Evolutionary conservation across 35 echinoderm and acorn worm genomes (phyloP), one percentile per base, ranked within the genome.

Genomic region (Amphiura filiformis): DNA sequence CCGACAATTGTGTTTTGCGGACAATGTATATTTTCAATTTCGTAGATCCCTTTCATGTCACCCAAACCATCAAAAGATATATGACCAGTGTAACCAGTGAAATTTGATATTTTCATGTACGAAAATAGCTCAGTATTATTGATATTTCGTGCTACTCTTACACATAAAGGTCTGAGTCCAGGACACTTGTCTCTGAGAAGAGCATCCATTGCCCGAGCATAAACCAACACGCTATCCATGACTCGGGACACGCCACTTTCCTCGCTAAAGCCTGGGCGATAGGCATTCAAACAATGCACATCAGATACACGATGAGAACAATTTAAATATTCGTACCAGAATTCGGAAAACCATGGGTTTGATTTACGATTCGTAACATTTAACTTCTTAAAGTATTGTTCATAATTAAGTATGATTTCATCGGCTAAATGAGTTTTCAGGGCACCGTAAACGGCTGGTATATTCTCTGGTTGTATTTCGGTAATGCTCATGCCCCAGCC

Each of bases 401-500:
- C 92, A 81, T 86, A 93, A 17, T 65, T 37, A 32, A 31, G 13
- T 0, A 86, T 81, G 1, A 37, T 76, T 23, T 79, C 87, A 5
- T 86, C 57, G 32, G 77, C 77, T 1, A 93, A 49, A 70, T 93
- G 81, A 0, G 82, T 93, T 40, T 93, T 93, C 32, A 93, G 41
- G 13, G 87, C 40, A 20, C 92, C 92, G 0, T 56, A 23, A 22
- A 87, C 92, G 13, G 65, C 83, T 20, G 17, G 33, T 0, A 81
- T 39, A 39, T 89, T 89, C 0, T 32, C 32, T 15, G 32, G 32
- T 11, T 90, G 56, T 26, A 93, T 93, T 76, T 93, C 92, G 0
- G 81, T 76, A 2, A 93, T 90, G 44, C 85, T 93, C 76, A 89
- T 76, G 39, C 86, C 92, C 92, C 92, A 93, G 7, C 85, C 87